Base-by-base conservation (phyloP, 2,888 invertebrate species). In the Tinea trinotella region DNA sequence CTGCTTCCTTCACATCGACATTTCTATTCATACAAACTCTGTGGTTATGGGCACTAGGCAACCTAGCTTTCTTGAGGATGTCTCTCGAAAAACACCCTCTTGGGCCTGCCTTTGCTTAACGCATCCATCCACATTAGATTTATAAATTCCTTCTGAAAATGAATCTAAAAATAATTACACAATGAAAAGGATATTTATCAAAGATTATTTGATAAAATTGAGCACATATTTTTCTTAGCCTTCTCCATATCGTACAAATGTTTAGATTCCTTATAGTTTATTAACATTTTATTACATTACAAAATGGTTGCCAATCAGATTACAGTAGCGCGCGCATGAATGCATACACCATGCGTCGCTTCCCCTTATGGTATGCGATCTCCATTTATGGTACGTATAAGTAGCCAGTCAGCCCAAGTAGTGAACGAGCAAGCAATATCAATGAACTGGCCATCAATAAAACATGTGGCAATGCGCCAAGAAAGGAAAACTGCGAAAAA, bases 361-460 rank as follows among this genome's bases (percentile, higher is more conserved):
- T 82, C 82, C 84, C 82, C 83, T 81, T 84, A 84, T 83, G 84
- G 83, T 75, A 81, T 77, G 79, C 81, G 80, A 74, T 82, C 70
- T 69, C 84, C 85, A 78, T 85, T 80, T 85, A 85, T 74, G 84
- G 85, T 68, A 67, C 73, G 73, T 76, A 72, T 85, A 85, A 85
- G 83, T 85, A 84, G 83, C 74, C 83, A 85, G 77, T 85, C 84
- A 82, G n/a, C 83, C 84, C 78, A 75, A 74, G 74, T 68, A 64
- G 76, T 82, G 82, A 84, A 85, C 85, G 83, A 83, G 83, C 71
- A 74, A 78, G 75, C 74, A 78, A 85, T 85, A 85, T 85, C 85
- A 85, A 85, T 85, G 84, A 84, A 84, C 83, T 73, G 75, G 67
- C 77, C 78, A 84, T 85, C 84, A 84, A 85, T 85, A 84, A 84